Base-by-base conservation (phyloP, 2,888 invertebrate species). In the Palloptera scutellata region DNA sequence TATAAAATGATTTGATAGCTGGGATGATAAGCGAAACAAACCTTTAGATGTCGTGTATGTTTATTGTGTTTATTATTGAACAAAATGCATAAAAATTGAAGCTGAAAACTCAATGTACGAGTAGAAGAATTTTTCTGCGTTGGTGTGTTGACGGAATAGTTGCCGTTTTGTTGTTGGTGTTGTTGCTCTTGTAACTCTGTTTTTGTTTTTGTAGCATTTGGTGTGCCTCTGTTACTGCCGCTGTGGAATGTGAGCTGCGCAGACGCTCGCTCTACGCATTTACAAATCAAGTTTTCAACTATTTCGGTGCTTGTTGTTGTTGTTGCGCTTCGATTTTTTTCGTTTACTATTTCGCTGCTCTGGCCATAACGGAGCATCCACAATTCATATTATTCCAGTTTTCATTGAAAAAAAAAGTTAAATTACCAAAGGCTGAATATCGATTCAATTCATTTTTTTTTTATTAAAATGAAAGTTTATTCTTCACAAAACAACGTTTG, bases 231-330 rank as follows among this genome's bases (percentile, higher is more conserved):
- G 15, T 15, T 48, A 48, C 48, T 48, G 12, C 13, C 4, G 13
- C 15, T 48, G 48, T 48, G 15, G 48, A 12, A 48, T n/a, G 48
- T 48, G 15, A 5, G 48, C 48, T 5, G 15, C 48, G 48, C 13
- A 2, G 8, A 48, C 48, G 15, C 30, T 30, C 6, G 48, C 48
- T 13, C 48, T 13, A 1, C 48, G 42, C 9, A 30, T 10, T 42
- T 45, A 61, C 43, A 66, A 66, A 66, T 66, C 66, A 41, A 61
- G 66, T 66, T 66, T 66, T 42, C 57, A 30, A 30, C 6, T 30
- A 40, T 51, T 48, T 51, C 48, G 40, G n/a, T 51, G 13, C 13
- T 63, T 63, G 55, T 45, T 57, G 55, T 57, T 64, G 45, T 40
- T 63, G 19, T 53, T 53, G 53, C 15, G 15, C 8, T 48, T 48